phyloP scores from a whole-genome alignment of 2,113 vertebrate genomes.

The Cryptotis parvus region DNA sequence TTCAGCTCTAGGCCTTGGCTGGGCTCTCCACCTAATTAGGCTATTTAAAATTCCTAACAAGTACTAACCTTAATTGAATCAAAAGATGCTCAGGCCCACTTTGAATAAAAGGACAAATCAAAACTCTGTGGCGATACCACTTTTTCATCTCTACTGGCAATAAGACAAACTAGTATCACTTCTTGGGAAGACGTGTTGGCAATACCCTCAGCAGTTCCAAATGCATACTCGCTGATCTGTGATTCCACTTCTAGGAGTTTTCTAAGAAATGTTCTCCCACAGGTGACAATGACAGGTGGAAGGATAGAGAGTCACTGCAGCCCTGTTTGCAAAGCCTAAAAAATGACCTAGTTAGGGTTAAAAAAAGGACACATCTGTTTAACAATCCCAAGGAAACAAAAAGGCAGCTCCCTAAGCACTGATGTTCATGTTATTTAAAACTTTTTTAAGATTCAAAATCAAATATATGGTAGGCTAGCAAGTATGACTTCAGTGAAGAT shows the following conservation, averaged over 20 bases:
- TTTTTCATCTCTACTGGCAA: neutral
- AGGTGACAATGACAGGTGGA: neutral
- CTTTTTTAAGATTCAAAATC: neutral
- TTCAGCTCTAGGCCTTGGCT: constrained; percentile 28
- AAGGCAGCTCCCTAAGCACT: neutral
- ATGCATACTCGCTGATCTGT: neutral
- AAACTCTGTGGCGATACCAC: neutral
- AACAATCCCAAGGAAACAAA: neutral
- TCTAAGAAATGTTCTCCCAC: neutral
- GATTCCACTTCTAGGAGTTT: neutral
- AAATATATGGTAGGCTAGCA: neutral
- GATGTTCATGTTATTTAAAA: neutral
- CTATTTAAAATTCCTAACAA: constrained; percentile 57
- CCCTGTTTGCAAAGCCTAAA: neutral
- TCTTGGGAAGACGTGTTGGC: constrained; percentile 11
- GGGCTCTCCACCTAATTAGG: constrained; percentile 42
- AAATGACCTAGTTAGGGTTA: constrained; percentile 38
- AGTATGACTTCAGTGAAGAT: neutral
- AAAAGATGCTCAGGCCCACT: constrained; percentile 7
- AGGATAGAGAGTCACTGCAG: too few relatives aligned
- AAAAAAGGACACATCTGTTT: neutral
- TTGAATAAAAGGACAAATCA: constrained; percentile 56
- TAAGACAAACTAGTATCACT: neutral
- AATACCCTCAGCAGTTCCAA: neutral
- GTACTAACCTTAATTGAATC: constrained; percentile 46